Conservation (phyloP, 2,888 invertebrate genomes). For the Hipparchia semele region DNA sequence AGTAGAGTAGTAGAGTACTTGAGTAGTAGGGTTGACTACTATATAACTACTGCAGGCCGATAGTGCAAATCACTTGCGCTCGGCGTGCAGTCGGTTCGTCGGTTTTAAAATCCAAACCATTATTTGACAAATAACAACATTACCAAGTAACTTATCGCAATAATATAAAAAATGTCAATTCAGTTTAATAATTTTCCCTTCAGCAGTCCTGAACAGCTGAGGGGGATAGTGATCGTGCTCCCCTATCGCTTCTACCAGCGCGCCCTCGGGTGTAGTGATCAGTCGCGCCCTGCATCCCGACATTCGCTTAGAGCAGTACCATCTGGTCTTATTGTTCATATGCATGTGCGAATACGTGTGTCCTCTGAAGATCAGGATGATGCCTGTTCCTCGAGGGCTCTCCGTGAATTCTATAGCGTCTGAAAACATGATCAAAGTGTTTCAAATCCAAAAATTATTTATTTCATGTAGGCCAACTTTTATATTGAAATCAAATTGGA, state of each 20-base stretch:
- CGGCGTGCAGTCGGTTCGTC: no score
- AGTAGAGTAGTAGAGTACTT: no score
- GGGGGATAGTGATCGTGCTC: conserved; percentile 43
- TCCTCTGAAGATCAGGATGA: conserved; percentile 24
- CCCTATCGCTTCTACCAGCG: conserved; percentile 27
- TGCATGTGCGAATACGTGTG: conserved; percentile 30
- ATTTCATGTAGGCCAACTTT: no score
- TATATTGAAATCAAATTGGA: no score
- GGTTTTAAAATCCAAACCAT: no score
- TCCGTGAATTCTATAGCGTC: conserved; percentile 21
- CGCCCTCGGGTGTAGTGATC: conserved; percentile 35
- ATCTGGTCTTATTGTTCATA: conserved; percentile 35
- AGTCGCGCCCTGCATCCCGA: conserved; percentile 44
- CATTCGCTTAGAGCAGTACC: conserved; percentile 45
- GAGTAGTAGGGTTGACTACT: no score
- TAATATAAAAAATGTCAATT: not conserved
- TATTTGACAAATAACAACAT: no score
- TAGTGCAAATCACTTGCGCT: no score
- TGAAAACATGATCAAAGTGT: conserved; percentile 17
- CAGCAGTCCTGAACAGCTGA: conserved; percentile 24
- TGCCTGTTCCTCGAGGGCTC: conserved; percentile 20
- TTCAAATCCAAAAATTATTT: not conserved
- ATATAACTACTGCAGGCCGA: no score
- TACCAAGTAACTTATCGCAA: no score
- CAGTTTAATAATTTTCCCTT: conserved; percentile 27